Evolutionary conservation across 2,113 vertebrate genomes (phyloP).

Genomic region (Argyrosomus japonicus): DNA sequence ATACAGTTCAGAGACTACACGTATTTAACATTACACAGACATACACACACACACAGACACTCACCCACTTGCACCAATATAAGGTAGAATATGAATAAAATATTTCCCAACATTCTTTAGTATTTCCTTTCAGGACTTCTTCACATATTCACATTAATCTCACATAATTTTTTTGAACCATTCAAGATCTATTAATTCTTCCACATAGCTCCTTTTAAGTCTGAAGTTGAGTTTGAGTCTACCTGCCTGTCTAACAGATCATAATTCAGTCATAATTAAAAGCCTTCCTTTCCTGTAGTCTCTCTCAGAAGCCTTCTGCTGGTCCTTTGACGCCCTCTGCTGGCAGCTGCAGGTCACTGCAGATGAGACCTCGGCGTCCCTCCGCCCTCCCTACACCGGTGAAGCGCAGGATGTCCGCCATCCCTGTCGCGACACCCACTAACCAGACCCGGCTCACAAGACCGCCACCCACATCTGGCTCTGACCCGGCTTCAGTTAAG

Average conservation of each 20-base stretch:
- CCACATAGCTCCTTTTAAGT: background rate
- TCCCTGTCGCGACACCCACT: constrained; percentile 80
- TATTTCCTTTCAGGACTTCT: background rate
- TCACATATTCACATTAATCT: too few species aligned
- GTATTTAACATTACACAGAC: too few species aligned
- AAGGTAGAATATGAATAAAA: too few species aligned
- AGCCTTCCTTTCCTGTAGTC: constrained; percentile 31
- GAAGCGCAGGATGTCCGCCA: constrained; percentile 72
- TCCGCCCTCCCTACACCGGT: constrained; percentile 88
- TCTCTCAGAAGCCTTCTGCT: constrained; percentile 67
- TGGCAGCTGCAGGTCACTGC: constrained; percentile 47
- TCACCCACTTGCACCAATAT: too few species aligned
- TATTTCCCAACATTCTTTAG: too few species aligned
- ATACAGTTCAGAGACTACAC: too few species aligned
- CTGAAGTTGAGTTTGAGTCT: background rate
- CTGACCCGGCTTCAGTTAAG: constrained; percentile 23
- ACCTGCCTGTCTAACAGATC: background rate
- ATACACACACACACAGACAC: too few species aligned
- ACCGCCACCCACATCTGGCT: constrained; percentile 5
- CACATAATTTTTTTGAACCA: too few species aligned
- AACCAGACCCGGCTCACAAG: constrained; percentile 48
- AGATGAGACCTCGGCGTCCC: constrained; percentile 71
- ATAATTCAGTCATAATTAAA: background rate
- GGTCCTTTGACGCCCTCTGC: constrained; percentile 65
- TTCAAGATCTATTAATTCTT: too few species aligned